Percentiles rank a stretch among this genome's conserved stretches.
Evolutionary conservation across 1,140 invertebrate species (phyloP).

Genomic region (Cydia amplana): DNA sequence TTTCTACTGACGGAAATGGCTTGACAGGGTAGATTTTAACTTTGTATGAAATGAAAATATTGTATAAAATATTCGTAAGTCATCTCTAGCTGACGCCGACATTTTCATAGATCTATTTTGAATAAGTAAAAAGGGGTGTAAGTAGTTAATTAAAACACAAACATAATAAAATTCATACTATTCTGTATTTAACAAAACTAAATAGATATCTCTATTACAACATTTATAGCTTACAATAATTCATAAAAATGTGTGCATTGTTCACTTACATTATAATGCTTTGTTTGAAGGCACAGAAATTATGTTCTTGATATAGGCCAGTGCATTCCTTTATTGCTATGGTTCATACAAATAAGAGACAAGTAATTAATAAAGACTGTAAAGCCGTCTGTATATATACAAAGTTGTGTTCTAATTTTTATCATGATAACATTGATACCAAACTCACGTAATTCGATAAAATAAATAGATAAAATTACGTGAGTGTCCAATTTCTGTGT

Average conservation of each 20-base stretch:
- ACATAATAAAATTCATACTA: slow-evolving; percentile 15
- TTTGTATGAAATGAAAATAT: too few relatives aligned
- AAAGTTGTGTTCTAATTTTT: too few relatives aligned
- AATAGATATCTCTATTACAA: slow-evolving; percentile 31
- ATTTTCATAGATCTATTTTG: too few relatives aligned
- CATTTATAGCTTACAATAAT: slow-evolving; percentile 26
- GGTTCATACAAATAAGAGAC: not conserved
- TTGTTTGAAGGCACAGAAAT: slow-evolving; percentile 35
- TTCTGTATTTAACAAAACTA: slow-evolving; percentile 23
- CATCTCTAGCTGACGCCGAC: too few relatives aligned
- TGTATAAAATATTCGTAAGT: too few relatives aligned
- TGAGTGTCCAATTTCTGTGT: too few relatives aligned
- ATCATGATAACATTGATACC: too few relatives aligned
- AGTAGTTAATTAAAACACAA: not conserved
- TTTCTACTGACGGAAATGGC: too few relatives aligned
- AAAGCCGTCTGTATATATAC: not conserved
- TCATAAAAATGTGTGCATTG: slow-evolving; percentile 9
- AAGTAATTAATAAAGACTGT: not conserved
- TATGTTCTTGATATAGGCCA: slow-evolving; percentile 23
- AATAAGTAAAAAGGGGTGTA: too few relatives aligned
- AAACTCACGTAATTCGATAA: too few relatives aligned
- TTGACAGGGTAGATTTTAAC: too few relatives aligned
- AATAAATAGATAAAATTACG: too few relatives aligned
- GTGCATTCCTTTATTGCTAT: not conserved
- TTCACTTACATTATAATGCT: slow-evolving; percentile 33